Evolutionary conservation across 2,113 vertebrate species (phyloP).

Genomic region (Columba livia): DNA sequence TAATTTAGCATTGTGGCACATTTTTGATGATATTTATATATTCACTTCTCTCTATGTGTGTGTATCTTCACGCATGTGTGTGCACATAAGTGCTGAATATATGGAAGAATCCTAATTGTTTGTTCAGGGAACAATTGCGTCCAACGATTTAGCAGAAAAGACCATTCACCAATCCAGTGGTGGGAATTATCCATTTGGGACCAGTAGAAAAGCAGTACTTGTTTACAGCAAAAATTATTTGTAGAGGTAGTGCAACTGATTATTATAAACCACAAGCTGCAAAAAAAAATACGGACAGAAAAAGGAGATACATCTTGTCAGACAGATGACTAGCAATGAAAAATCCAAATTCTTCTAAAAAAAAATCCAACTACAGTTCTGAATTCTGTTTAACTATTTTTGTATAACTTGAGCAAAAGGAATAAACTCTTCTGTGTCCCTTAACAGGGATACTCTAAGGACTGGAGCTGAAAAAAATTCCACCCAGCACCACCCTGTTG

Average conservation of each 20-base stretch:
- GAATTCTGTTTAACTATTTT: neutral
- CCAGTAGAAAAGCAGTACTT: neutral
- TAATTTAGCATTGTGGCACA: neutral
- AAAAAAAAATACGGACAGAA: neutral
- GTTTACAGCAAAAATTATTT: neutral
- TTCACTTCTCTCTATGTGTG: neutral
- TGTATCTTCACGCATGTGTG: neutral
- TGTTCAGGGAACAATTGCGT: neutral
- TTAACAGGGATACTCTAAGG: neutral
- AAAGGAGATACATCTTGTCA: neutral
- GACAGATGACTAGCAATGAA: neutral
- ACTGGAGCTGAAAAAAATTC: neutral
- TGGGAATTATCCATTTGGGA: neutral
- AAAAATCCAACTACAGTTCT: neutral
- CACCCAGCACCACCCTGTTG: neutral
- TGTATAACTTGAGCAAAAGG: neutral
- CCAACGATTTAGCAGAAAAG: neutral
- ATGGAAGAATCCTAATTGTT: neutral
- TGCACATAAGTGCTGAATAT: neutral
- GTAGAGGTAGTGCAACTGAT: neutral
- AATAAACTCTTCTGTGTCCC: neutral
- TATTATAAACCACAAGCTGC: neutral
- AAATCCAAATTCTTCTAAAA: neutral
- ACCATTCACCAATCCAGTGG: neutral
- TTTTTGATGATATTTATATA: neutral